Percentiles rank a stretch among this genome's conserved stretches.
phyloP scores from a whole-genome alignment of 2,113 vertebrate species.

The Sardina pilchardus region DNA sequence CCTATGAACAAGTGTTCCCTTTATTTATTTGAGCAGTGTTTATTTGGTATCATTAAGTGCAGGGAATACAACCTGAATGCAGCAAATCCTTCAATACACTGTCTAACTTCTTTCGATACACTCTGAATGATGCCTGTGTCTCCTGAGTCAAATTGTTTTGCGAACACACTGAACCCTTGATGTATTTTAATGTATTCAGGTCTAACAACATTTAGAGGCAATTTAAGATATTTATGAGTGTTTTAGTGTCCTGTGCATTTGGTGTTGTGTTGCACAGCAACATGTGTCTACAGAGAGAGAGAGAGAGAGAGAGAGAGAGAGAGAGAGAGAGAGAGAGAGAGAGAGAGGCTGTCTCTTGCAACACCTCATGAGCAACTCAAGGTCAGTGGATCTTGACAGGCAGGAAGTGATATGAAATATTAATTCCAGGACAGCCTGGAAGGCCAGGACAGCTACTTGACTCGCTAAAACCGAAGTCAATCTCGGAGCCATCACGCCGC shows the following conservation, averaged over 20 bases:
- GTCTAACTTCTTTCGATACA: neutral
- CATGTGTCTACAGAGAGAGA: neutral
- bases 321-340: neutral
- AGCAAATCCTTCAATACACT: too few relatives aligned
- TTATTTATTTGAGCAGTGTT: too few relatives aligned
- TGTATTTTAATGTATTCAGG: too few relatives aligned
- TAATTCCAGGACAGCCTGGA: slow-evolving; percentile 50
- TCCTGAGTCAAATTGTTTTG: neutral
- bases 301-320: neutral
- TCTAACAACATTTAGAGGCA: neutral
- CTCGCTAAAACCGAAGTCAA: slow-evolving; percentile 19
- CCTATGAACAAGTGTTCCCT: too few relatives aligned
- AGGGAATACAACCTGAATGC: too few relatives aligned
- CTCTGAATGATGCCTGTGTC: neutral
- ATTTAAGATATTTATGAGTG: neutral
- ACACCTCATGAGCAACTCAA: slow-evolving; percentile 21
- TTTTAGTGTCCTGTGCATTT: neutral
- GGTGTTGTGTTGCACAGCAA: neutral
- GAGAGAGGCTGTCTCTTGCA: neutral
- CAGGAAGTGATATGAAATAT: slow-evolving; percentile 53
- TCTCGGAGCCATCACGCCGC: neutral
- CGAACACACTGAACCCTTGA: neutral
- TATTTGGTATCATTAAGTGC: too few relatives aligned
- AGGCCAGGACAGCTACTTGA: slow-evolving; percentile 26
- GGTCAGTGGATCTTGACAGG: slow-evolving; percentile 41